Conservation (phyloP, 2,113 vertebrate species). For the Chaetops frenatus region DNA sequence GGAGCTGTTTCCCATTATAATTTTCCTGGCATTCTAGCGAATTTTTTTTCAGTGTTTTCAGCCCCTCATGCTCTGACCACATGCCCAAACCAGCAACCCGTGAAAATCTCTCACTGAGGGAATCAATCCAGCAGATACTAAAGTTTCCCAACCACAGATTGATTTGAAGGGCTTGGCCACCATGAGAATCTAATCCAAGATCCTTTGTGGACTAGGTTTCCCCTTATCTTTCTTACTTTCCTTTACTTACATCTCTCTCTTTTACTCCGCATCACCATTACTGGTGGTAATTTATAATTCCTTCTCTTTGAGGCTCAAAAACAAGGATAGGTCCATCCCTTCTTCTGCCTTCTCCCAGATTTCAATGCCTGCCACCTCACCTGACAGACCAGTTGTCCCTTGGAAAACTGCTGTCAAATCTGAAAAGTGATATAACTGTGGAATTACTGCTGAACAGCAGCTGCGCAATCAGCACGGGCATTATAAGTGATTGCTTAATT, state of each 20-base stretch:
- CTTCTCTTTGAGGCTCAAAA: not conserved
- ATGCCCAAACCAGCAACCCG: not conserved
- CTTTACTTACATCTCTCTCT: not conserved
- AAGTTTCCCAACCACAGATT: not conserved
- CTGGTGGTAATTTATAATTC: not conserved
- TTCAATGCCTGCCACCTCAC: not conserved
- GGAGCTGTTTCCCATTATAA: not conserved
- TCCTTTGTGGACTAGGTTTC: not conserved
- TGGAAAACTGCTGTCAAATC: not conserved
- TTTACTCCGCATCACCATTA: accelerated
- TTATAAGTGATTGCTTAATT: not conserved
- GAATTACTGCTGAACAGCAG: not conserved
- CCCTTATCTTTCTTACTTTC: not conserved
- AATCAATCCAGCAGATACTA: accelerated
- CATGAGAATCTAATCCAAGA: not conserved
- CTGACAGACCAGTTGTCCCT: not conserved
- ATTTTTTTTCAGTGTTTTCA: not conserved
- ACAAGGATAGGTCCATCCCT: not conserved
- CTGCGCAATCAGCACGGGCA: not conserved
- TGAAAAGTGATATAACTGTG: not conserved
- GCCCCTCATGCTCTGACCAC: not conserved
- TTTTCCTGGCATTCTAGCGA: not conserved
- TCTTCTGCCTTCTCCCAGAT: not conserved
- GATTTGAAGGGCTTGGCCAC: not conserved
- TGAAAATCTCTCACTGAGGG: not conserved